Evolutionary conservation across 2,888 invertebrate species (phyloP).

Genomic region (Hoplodrina ambigua): DNA sequence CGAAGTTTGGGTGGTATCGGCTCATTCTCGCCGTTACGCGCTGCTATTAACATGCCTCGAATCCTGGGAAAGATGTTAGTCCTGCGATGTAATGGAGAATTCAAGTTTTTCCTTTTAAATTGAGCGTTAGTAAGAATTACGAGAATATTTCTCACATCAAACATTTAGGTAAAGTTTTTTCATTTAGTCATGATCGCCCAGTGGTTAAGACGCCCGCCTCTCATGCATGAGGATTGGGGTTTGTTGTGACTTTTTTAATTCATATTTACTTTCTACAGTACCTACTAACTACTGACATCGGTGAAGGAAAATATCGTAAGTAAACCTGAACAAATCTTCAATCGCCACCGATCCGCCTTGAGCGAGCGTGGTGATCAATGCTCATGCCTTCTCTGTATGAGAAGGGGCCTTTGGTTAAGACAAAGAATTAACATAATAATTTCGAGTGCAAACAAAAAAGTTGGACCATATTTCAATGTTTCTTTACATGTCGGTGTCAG

Average conservation of each 20-base stretch:
- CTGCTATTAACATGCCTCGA: conserved; percentile 63
- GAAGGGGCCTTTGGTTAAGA: conserved; percentile 19
- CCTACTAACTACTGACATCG: too few species aligned
- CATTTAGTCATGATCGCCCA: too few species aligned
- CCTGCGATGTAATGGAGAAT: conserved; percentile 54
- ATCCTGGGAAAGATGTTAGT: conserved; percentile 70
- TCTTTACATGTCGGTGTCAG: conserved; percentile 46
- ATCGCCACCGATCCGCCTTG: too few species aligned
- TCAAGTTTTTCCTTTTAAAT: conserved; percentile 56
- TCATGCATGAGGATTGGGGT: too few species aligned
- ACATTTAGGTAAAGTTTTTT: conserved; percentile 28
- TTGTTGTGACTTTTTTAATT: too few species aligned
- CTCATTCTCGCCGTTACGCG: conserved; percentile 55
- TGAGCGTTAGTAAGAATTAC: conserved; percentile 56
- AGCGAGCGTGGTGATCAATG: too few species aligned
- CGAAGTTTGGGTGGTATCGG: conserved; percentile 67
- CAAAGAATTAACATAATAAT: conserved; percentile 28
- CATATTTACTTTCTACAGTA: too few species aligned
- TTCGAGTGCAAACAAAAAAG: conserved; percentile 37
- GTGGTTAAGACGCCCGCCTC: too few species aligned
- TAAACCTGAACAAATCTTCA: too few species aligned
- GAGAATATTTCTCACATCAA: conserved; percentile 43
- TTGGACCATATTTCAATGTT: conserved; percentile 31
- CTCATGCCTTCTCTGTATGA: too few species aligned
- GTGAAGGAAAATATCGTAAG: too few species aligned